Base-by-base conservation (phyloP, 2,797 vertebrate genomes). In the Bovichtus diacanthus region DNA sequence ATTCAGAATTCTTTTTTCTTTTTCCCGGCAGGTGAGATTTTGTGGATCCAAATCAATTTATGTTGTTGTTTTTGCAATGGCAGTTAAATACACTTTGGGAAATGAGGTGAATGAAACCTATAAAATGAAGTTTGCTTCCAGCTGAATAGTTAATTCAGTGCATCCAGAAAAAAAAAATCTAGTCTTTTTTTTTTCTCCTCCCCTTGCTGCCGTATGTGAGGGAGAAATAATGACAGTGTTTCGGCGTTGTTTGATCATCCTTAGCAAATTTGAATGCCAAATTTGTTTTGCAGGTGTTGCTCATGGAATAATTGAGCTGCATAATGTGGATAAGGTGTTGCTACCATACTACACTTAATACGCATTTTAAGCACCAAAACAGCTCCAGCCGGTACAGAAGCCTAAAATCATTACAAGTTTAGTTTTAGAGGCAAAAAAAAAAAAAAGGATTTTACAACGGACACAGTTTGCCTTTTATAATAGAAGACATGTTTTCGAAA, bases 241-340 rank as follows among this genome's bases (percentile, higher is more conserved):
- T 95, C 90, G 87, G 86, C 86, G 91, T 94, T 94, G 95, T 95
- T 95, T 96, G 95, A 95, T 95, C 94, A 94, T 95, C 94, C 92
- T 94, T 94, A 88, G 92, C 94, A 94, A 94, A 96, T 95, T 94
- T 94, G 93, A 94, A 95, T 95, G 94, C 93, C 94, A 95, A 95
- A 95, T 96, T 95, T 95, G 93, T 95, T 95, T 94, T 93, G 95
- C 95, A 96, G 95, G 95, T 96, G 95, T 95, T 96, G 93, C 94
- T 93, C 94, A 91, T 93, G 92, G 92, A 95, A 95, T 95, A 94
- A 94, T 94, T 94, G 92, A 93, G 91, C 92, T 91, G 94, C 91
- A 94, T 95, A 96, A 96, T 96, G 95, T 91, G 94, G 89, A 92
- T 86, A 95, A 95, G 94, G 93, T 94, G 94, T 92, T 91, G 93